phyloP scores from a whole-genome alignment of 1,140 invertebrate species.

The Heliconius hermathena region DNA sequence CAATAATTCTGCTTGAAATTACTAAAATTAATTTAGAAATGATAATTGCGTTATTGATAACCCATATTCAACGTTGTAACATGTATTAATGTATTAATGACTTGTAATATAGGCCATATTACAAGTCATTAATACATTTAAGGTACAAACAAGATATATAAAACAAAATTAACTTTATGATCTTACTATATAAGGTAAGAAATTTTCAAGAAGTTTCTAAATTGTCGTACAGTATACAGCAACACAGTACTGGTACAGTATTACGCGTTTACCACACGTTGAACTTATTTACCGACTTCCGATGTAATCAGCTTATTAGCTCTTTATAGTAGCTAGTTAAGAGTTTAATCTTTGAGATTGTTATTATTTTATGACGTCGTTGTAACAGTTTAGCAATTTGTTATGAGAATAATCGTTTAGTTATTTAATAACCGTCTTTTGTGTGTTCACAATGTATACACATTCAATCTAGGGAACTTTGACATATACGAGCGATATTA shows the following conservation, averaged over 20 bases:
- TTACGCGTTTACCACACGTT: slow-evolving; percentile 18
- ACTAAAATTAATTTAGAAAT: not conserved
- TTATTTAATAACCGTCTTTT: slow-evolving; percentile 7
- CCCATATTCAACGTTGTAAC: not conserved
- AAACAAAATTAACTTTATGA: slow-evolving; percentile 7
- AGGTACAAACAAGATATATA: not conserved
- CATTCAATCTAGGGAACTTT: too few species aligned
- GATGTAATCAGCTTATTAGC: slow-evolving; percentile 22
- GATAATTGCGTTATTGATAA: not conserved
- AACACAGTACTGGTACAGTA: not conserved
- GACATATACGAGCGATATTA: too few species aligned
- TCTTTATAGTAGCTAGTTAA: slow-evolving; percentile 12
- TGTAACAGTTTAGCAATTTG: slow-evolving; percentile 10
- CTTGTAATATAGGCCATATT: too few species aligned
- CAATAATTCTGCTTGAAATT: not conserved
- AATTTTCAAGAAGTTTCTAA: slow-evolving; percentile 11
- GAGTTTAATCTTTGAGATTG: slow-evolving; percentile 12
- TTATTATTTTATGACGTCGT: slow-evolving; percentile 4
- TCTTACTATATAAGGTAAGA: slow-evolving; percentile 5
- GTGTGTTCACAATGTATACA: not conserved
- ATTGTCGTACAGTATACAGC: not conserved
- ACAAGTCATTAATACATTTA: not conserved
- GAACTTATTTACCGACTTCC: slow-evolving; percentile 18
- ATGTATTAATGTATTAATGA: too few species aligned
- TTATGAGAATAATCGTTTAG: not conserved